These are phyloP conservation scores for Gymnoscopelus braueri DNA, from an alignment of 2,797 vertebrate species.

Conservation along the genomic window DNA sequence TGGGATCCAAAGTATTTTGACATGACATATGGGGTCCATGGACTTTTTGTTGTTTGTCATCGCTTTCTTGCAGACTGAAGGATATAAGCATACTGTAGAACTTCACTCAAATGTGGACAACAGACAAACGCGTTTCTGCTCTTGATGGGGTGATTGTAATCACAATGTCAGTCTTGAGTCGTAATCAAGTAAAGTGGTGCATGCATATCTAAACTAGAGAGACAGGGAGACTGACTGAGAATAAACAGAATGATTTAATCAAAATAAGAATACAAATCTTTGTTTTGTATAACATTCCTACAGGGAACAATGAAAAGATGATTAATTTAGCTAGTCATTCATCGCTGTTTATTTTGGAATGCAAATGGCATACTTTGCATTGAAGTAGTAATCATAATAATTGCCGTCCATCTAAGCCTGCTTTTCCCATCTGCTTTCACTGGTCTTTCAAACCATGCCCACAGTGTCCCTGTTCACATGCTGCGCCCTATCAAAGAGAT, in stretches of 20 bases:
- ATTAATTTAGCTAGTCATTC: too few relatives aligned
- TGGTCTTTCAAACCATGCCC: too few relatives aligned
- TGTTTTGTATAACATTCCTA: too few relatives aligned
- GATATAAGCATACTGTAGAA: background rate
- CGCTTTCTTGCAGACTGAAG: background rate
- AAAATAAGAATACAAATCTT: too few relatives aligned
- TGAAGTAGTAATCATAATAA: background rate
- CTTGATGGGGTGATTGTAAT: background rate
- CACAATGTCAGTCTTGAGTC: background rate
- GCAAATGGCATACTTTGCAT: background rate
- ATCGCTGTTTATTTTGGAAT: too few relatives aligned
- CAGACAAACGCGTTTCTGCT: conserved; percentile 1
- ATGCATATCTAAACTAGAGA: background rate
- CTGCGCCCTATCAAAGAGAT: too few relatives aligned
- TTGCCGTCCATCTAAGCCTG: background rate
- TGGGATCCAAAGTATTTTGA: conserved; percentile 1
- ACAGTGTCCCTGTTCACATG: too few relatives aligned
- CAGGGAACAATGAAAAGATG: too few relatives aligned
- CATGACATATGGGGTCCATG: conserved; percentile 12
- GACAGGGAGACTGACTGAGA: too few relatives aligned
- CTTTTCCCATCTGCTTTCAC: background rate
- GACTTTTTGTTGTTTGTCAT: conserved; percentile 25
- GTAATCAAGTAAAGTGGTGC: conserved; percentile 1
- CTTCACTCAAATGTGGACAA: background rate
- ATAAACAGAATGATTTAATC: too few relatives aligned